Evolutionary conservation across 1,140 invertebrate genomes (phyloP).

Genomic region (Saccostrea cuccullata): DNA sequence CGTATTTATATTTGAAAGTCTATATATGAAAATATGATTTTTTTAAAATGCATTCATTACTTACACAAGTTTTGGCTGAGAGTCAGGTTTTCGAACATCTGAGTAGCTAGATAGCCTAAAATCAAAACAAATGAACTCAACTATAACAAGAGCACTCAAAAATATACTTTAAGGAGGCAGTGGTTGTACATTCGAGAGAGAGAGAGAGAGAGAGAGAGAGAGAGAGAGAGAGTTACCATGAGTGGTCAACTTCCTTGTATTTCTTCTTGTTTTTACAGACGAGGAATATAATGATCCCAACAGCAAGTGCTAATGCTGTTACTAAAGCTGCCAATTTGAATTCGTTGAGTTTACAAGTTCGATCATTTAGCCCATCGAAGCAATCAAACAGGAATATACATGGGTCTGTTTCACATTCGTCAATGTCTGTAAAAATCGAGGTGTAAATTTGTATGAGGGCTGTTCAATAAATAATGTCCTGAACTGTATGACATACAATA

Average conservation of each 20-base stretch:
- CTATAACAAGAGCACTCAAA: not conserved
- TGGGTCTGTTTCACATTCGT: not conserved
- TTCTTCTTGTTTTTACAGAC: slow-evolving; percentile 10
- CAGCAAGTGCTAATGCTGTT: not conserved
- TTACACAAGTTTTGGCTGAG: slow-evolving; percentile 1
- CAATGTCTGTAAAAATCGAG: not conserved
- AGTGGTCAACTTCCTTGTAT: not conserved
- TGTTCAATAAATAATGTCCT: no score
- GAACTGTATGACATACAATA: no score
- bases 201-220: not conserved
- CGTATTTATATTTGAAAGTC: not conserved
- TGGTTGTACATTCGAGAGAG: no score
- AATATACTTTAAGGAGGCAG: no score
- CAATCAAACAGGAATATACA: slow-evolving; percentile 2
- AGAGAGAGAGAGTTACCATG: slow-evolving; percentile 13
- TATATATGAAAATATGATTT: no score
- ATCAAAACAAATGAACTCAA: not conserved
- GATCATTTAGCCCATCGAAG: not conserved
- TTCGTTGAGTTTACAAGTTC: not conserved
- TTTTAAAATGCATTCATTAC: not conserved
- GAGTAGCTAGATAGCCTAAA: slow-evolving; percentile 8
- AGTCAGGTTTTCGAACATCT: slow-evolving; percentile 14
- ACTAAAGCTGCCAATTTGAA: not conserved
- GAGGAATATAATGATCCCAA: not conserved
- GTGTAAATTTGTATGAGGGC: no score